A percentile compares a stretch with the other conserved stretches of the same genome.
These are phyloP conservation scores for Ceryle rudis DNA, from an alignment of 2,797 vertebrate species.

Conservation along the genomic window DNA sequence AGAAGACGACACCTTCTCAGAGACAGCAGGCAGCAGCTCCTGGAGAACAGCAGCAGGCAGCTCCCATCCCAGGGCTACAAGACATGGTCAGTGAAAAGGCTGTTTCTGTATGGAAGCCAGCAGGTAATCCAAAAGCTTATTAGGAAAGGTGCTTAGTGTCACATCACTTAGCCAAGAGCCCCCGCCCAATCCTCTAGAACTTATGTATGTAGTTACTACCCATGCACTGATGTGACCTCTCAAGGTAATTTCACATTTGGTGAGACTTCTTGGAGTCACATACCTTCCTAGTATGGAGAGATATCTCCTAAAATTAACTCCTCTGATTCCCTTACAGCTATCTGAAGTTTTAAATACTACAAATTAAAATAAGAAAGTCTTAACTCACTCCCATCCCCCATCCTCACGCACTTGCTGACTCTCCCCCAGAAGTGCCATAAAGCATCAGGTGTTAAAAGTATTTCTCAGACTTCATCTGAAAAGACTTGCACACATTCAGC, in stretches of 20 bases:
- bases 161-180: background rate
- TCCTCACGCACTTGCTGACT: background rate
- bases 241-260: background rate
- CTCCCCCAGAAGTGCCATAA: background rate
- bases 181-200: background rate
- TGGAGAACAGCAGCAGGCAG: fast-evolving
- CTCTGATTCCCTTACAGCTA: background rate
- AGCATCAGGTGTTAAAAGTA: background rate
- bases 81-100: fast-evolving
- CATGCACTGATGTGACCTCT: background rate
- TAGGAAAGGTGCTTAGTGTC: background rate
- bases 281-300: background rate
- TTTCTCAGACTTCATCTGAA: background rate
- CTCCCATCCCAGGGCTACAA: background rate
- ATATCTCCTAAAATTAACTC: background rate
- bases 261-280: background rate
- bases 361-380: background rate
- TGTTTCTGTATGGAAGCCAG: background rate
- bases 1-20: background rate
- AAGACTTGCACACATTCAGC: background rate
- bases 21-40: background rate
- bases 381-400: background rate
- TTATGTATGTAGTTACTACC: fast-evolving
- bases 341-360: background rate
- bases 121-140: background rate